Conservation (phyloP, 2,797 vertebrate species). For the Oreochromis grahami region DNA sequence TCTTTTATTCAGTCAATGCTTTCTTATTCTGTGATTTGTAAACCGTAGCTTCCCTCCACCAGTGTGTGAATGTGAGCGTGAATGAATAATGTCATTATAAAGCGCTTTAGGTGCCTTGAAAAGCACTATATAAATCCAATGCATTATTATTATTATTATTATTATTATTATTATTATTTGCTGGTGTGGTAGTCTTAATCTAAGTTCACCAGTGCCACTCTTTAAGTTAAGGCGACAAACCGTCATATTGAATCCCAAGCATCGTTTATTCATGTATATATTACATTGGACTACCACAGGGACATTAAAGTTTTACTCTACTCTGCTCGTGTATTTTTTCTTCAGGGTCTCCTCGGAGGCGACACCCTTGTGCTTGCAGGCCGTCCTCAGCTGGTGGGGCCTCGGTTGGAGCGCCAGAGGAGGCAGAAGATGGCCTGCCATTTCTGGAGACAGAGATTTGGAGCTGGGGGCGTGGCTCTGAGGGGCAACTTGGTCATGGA, state of each 20-base stretch:
- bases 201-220: background rate
- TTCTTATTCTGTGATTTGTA: background rate
- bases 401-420: background rate
- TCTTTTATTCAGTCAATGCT: background rate
- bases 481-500: constrained; percentile 95
- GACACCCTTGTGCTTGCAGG: background rate
- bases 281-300: background rate
- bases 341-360: constrained; percentile 49
- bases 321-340: background rate
- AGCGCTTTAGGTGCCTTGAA: too few species aligned
- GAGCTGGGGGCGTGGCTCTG: constrained; percentile 97
- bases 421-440: constrained; percentile 81
- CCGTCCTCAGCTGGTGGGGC: background rate
- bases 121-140: too few species aligned
- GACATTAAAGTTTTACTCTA: background rate
- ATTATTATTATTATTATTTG: background rate
- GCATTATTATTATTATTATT: too few species aligned
- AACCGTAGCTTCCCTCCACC: too few species aligned
- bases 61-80: too few species aligned
- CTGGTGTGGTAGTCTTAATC: background rate
- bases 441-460: constrained; percentile 93
- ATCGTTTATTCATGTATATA: background rate
- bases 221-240: background rate
- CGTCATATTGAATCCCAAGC: background rate
- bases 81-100: too few species aligned